phyloP scores from a whole-genome alignment of 2,888 invertebrate species.

The Mycogona germanica region DNA sequence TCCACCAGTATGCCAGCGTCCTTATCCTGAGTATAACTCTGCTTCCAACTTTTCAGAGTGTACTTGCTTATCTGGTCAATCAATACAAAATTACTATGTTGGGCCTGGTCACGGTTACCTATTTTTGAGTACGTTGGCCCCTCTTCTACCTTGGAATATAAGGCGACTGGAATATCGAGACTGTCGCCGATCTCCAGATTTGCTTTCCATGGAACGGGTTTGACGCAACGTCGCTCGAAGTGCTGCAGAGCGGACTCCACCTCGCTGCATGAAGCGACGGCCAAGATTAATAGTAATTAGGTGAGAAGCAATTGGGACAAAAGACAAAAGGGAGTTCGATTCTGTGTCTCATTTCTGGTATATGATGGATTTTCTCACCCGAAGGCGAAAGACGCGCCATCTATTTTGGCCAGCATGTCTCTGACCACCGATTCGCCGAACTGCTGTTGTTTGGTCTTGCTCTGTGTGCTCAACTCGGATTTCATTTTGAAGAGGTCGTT shows the following conservation, averaged over 20 bases:
- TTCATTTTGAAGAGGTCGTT: not conserved
- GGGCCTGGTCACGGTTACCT: not conserved
- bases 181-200: slow-evolving; percentile 42
- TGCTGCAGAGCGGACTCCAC: slow-evolving; percentile 46
- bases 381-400: slow-evolving; percentile 35
- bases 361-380: slow-evolving; percentile 25
- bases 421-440: slow-evolving; percentile 24
- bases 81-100: not conserved
- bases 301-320: not conserved
- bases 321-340: no score
- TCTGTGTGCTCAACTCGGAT: slow-evolving; percentile 17
- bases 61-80: slow-evolving; percentile 2
- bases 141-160: slow-evolving; percentile 39
- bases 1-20: slow-evolving; percentile 29
- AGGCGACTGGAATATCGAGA: slow-evolving; percentile 48
- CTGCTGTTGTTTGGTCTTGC: not conserved
- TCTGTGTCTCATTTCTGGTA: not conserved
- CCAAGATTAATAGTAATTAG: not conserved
- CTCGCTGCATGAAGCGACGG: slow-evolving; percentile 31
- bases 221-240: slow-evolving; percentile 41
- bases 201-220: slow-evolving; percentile 50
- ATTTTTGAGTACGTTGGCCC: not conserved
- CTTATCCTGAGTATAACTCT: slow-evolving; percentile 34
- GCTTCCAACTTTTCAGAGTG: slow-evolving; percentile 32
- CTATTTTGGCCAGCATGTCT: slow-evolving; percentile 27